Evolutionary conservation across 2,113 vertebrate genomes (phyloP).

Genomic region (Equus quagga): DNA sequence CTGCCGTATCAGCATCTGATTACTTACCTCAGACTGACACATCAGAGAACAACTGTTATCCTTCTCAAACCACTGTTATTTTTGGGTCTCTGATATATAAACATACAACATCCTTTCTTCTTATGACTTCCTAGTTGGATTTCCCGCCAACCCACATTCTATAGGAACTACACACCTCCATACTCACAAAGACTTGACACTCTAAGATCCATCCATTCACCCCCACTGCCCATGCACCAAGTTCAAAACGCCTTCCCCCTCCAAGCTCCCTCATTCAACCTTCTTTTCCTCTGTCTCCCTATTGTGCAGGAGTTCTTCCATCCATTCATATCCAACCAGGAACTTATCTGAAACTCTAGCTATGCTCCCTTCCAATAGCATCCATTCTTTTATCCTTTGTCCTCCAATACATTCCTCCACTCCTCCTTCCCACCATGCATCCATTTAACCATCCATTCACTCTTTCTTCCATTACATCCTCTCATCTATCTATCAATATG

Average conservation of each 20-base stretch:
- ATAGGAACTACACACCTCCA: not conserved
- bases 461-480: not conserved
- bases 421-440: not conserved
- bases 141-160: not conserved
- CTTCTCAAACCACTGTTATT: not conserved
- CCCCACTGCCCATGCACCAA: not conserved
- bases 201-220: not conserved
- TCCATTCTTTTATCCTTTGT: not conserved
- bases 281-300: not conserved
- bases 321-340: not conserved
- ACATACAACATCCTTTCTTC: not conserved
- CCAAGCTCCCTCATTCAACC: not conserved
- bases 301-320: not conserved
- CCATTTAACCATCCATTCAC: not conserved
- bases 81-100: not conserved
- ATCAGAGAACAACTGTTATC: not conserved
- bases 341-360: not conserved
- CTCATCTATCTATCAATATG: not conserved
- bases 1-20: not conserved
- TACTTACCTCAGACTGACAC: not conserved
- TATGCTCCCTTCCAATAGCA: not conserved
- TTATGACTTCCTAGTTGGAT: not conserved
- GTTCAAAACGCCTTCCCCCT: not conserved
- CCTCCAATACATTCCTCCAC: not conserved
- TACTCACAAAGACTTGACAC: not conserved